Evolutionary conservation across 2,113 vertebrate genomes (phyloP).

Genomic region (Lepus americanus): DNA sequence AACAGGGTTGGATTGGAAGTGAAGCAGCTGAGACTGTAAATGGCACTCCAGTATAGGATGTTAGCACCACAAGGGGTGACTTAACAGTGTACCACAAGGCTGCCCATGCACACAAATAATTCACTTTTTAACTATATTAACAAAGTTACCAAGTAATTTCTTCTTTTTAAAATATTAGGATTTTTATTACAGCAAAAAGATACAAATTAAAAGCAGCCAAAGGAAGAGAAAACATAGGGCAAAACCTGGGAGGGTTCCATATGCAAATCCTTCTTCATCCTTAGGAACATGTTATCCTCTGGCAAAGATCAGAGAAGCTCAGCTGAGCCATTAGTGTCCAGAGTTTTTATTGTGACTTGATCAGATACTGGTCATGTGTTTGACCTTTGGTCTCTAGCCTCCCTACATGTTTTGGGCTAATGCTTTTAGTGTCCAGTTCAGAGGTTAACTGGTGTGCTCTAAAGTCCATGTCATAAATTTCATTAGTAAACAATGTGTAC

Average conservation of each 20-base stretch:
- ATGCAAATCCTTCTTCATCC: background rate
- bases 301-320: background rate
- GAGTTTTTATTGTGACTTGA: background rate
- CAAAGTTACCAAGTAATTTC: background rate
- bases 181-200: slow-evolving; percentile 12
- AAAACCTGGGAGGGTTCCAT: background rate
- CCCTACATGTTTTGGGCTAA: background rate
- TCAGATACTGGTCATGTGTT: background rate
- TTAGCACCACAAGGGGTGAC: too few relatives aligned
- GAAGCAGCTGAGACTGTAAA: too few relatives aligned
- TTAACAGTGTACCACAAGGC: too few relatives aligned
- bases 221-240: background rate
- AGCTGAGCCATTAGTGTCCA: background rate
- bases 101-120: background rate
- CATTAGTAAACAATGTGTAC: background rate
- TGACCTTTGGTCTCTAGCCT: background rate
- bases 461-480: background rate
- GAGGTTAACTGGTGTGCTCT: background rate
- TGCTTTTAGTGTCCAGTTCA: background rate
- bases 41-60: too few relatives aligned
- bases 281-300: background rate
- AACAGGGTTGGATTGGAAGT: too few relatives aligned
- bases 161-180: background rate
- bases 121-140: slow-evolving; percentile 5
- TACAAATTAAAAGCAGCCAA: slow-evolving; percentile 33